phyloP scores from a whole-genome alignment of 2,797 vertebrate species.

The Pangasius mekongensis region DNA sequence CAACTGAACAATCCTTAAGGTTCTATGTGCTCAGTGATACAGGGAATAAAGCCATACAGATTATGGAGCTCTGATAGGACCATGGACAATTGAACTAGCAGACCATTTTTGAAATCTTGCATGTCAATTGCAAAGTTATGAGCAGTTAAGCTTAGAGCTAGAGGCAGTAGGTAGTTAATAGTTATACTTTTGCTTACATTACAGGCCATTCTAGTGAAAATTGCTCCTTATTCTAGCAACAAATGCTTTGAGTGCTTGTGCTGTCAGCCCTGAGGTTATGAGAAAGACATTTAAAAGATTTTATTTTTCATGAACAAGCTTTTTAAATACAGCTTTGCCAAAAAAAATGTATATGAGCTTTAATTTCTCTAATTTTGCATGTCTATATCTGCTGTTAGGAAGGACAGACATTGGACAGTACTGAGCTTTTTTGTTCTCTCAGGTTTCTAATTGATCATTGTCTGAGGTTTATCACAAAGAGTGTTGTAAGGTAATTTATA shows the following conservation, averaged over 20 bases:
- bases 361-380: not conserved
- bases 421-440: not conserved
- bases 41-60: slow-evolving; percentile 8
- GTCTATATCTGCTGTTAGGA: not conserved
- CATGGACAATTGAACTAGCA: slow-evolving; percentile 30
- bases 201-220: slow-evolving; percentile 12
- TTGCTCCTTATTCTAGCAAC: slow-evolving; percentile 2
- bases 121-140: slow-evolving; percentile 18
- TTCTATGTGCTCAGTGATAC: slow-evolving; percentile 8
- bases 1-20: slow-evolving; percentile 1
- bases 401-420: not conserved
- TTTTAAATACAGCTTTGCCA: not conserved
- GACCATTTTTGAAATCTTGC: slow-evolving; percentile 22
- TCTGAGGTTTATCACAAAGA: not conserved
- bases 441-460: slow-evolving; percentile 24
- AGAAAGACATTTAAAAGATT: slow-evolving; percentile 3
- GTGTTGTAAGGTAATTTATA: not conserved
- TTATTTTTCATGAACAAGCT: slow-evolving; percentile 11
- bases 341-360: not conserved
- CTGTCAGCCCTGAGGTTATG: not conserved
- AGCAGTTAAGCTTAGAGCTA: slow-evolving; percentile 9
- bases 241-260: slow-evolving; percentile 13
- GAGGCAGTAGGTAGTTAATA: slow-evolving; percentile 2
- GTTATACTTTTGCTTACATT: slow-evolving; percentile 22
- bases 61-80: slow-evolving; percentile 75